Evolutionary conservation across 2,888 invertebrate genomes (phyloP), one percentile per base, ranked within the genome.

Genomic region (Chrysomela aeneicollis): DNA sequence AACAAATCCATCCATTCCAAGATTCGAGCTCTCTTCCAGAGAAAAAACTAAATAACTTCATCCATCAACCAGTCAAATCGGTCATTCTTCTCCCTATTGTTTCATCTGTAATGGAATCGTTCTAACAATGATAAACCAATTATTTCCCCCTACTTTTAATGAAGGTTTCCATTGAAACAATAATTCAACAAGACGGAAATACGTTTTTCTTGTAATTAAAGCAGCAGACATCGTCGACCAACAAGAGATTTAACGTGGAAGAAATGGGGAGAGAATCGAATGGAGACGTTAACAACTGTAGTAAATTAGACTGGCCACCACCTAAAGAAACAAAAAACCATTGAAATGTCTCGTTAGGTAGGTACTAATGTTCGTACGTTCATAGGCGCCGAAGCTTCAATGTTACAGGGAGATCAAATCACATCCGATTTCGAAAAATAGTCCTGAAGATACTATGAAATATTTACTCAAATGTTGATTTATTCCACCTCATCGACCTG

Each of bases 241-340:
- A 57, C 57, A 47, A 46, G 46, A 46, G 57, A 46, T 46, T 57
- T 26, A 26, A 8, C 57, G 42, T 17, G 17, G 22, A 57, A 57
- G 57, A 46, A 57, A 47, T 12, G 19, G 22, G 46, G 19, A 55
- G 59, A 18, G 47, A 32, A 22, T 17, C 53, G 42, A 54, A 62
- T 61, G 32, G 55, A 54, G 66, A 54, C 66, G 62, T 66, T 66
- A 66, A 59, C 55, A 32, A 54, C 49, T 62, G 62, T 62, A 59
- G 50, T 62, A 66, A 66, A 66, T 65, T 62, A 55, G 46, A 58
- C 53, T 55, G 66, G 66, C 61, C 59, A 66, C 66, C 61, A 59
- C 59, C 37, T 15, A 59, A 49, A 54, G 53, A 66, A 66, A n/a
- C n/a, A n/a, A n/a, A n/a, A 66, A 66, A 62, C 59, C 32, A 26